Conservation (phyloP, 64 coral and sea anemone genomes). For the Porites australiensis region DNA sequence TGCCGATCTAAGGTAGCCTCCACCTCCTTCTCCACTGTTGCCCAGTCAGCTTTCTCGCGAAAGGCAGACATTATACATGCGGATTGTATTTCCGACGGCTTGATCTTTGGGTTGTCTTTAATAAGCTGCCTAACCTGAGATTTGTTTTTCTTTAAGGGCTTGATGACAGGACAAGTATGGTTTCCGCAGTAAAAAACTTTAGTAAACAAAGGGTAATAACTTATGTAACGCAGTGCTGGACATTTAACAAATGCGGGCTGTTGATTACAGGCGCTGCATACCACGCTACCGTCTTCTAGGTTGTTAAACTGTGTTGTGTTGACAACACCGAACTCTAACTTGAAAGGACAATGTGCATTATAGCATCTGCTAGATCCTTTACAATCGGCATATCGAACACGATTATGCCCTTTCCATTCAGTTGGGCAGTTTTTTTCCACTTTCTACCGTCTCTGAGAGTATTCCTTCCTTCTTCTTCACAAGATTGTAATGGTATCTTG, state of each 20-base stretch:
- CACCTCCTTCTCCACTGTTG: not conserved
- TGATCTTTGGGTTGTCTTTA: conserved; percentile 47
- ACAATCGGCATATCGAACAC: conserved; percentile 52
- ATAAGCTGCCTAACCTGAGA: not conserved
- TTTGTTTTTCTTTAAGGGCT: conserved; percentile 17
- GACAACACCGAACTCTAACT: conserved; percentile 13
- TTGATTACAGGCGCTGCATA: conserved; percentile 39
- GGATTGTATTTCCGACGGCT: conserved; percentile 40
- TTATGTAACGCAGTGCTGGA: conserved; percentile 8
- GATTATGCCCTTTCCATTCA: conserved; percentile 40
- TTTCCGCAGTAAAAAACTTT: conserved; percentile 16
- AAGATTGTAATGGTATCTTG: not conserved
- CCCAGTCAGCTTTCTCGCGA: conserved; percentile 4
- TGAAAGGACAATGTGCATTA: conserved; percentile 28
- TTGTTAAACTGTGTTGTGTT: conserved; percentile 54
- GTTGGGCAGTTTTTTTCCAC: conserved; percentile 65
- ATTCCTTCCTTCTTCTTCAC: not conserved
- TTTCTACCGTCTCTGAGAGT: conserved; percentile 43
- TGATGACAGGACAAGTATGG: conserved; percentile 18
- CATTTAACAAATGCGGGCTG: not conserved
- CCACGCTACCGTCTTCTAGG: not conserved
- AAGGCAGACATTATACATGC: conserved; percentile 24
- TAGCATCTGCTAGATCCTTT: conserved; percentile 19
- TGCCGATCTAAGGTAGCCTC: not conserved
- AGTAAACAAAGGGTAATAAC: not conserved